phyloP scores from a whole-genome alignment of 2,888 invertebrate genomes.

The Plebejus anna region DNA sequence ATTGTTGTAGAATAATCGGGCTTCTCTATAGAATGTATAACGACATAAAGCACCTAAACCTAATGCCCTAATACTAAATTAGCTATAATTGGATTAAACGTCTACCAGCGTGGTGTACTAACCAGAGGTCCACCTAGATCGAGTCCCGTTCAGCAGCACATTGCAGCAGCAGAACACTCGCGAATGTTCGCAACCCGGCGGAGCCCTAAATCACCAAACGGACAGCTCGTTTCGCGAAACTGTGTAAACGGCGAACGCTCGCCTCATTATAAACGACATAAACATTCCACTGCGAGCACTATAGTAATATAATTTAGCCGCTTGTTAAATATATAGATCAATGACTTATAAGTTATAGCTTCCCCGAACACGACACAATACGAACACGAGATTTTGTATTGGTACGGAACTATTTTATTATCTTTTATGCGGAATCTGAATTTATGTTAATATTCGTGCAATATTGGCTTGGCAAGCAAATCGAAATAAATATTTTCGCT shows the following conservation, averaged over 20 bases:
- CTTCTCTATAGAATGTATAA: neutral
- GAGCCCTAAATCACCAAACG: constrained; percentile 36
- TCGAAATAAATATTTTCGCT: constrained; percentile 21
- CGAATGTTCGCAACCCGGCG: constrained; percentile 38
- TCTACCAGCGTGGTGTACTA: constrained; percentile 32
- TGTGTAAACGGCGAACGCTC: constrained; percentile 29
- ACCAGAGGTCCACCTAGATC: constrained; percentile 39
- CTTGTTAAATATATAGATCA: constrained; percentile 28
- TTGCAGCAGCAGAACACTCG: constrained; percentile 24
- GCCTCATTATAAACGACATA: constrained; percentile 35
- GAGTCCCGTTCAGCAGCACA: constrained; percentile 39
- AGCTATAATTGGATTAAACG: constrained; percentile 21
- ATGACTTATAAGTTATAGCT: constrained; percentile 15
- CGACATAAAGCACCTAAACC: neutral
- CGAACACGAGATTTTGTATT: neutral
- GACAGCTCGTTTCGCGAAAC: constrained; percentile 35
- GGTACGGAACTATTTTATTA: neutral
- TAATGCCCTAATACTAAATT: constrained; percentile 2
- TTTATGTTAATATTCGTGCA: neutral
- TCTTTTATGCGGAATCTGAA: constrained; percentile 1
- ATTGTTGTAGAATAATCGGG: neutral
- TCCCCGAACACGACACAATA: constrained; percentile 1
- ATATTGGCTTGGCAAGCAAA: neutral
- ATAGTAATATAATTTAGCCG: constrained; percentile 38
- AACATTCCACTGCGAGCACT: constrained; percentile 38